Evolutionary conservation across 2,797 vertebrate species (phyloP).

Genomic region (Oceanodroma leucorhoa): DNA sequence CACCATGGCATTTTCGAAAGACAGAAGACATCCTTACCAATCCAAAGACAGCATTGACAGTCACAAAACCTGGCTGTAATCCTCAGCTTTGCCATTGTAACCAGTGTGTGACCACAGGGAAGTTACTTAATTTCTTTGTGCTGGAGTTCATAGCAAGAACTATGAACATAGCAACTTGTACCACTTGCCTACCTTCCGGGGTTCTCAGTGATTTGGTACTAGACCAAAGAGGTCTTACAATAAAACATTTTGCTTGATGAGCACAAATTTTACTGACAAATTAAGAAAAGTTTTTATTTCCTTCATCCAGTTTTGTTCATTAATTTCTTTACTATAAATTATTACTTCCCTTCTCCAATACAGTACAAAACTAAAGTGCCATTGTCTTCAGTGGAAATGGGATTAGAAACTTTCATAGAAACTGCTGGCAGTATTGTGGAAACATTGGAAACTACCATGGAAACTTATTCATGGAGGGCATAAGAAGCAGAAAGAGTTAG

Average conservation of each 20-base stretch:
- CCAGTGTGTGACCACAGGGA: not conserved
- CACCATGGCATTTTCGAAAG: accelerated
- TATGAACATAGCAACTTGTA: not conserved
- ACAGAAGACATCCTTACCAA: not conserved
- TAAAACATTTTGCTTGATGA: not conserved
- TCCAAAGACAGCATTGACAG: not conserved
- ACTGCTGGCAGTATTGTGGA: not conserved
- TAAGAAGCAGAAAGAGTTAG: not conserved
- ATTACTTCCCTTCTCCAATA: not conserved
- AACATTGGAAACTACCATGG: not conserved
- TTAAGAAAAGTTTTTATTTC: not conserved
- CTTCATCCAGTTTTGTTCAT: not conserved
- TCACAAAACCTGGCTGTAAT: not conserved
- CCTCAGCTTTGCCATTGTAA: not conserved
- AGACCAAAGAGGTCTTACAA: not conserved
- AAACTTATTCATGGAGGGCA: not conserved
- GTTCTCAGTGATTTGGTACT: not conserved
- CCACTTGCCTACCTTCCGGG: not conserved
- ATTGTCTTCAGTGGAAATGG: not conserved
- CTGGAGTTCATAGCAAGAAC: not conserved
- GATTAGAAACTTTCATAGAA: not conserved
- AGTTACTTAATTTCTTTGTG: not conserved
- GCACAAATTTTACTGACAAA: not conserved
- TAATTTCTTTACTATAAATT: not conserved
- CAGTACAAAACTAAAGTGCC: not conserved